Base-by-base conservation (phyloP, 30 jellyfish, hydroid and myxozoan genomes). In the Cassiopea andromeda region DNA sequence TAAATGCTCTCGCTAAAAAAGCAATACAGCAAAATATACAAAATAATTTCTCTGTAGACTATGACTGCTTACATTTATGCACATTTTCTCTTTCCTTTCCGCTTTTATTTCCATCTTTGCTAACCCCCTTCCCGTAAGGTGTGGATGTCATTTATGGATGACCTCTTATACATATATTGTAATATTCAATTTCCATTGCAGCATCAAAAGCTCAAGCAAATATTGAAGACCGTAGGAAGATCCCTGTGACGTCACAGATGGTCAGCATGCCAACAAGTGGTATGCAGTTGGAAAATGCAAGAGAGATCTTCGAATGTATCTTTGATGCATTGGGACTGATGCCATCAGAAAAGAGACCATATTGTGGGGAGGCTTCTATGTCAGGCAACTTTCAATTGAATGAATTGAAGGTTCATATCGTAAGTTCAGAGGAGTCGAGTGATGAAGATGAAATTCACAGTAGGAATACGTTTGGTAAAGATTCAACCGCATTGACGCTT, bases 241-340 rank as follows among this genome's bases (percentile, higher is more conserved):
- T 93, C 46, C 92, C 85, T 2, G 73, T 92, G 54, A 69, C 77
- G 87, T 76, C 94, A 7, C 99, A 94, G 43, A 92, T 96, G 98
- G 97, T 96, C 19, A 96, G 99, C 89, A 91, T 96, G 66, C 99
- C 99, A 16, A 96, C 99, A 3, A 91, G 98, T 85, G 99, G 99
- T 4, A 92, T 88, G 97, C 99, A 96, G 89, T 76, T 96, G 44
- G 99, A 97, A 45, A 92, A 92, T 69, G 99, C 97, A 17, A 83
- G 82, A 19, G 97, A 92, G 44, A 92, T 96, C 59, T 96, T 96
- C 92, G 72, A 77, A 38, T 78, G 97, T 50, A 46, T 96, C 13
- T 85, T 96, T 58, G 88, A 78, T 50, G 97, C 97, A 1, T 74
- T 96, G 47, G 97, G 97, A 59, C 77, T 91, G 67, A 75, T 50